A percentile compares a stretch with the other conserved stretches of the same genome.
Evolutionary conservation across 2,888 invertebrate species (phyloP).

Genomic region (Pollenia griseotomentosa): DNA sequence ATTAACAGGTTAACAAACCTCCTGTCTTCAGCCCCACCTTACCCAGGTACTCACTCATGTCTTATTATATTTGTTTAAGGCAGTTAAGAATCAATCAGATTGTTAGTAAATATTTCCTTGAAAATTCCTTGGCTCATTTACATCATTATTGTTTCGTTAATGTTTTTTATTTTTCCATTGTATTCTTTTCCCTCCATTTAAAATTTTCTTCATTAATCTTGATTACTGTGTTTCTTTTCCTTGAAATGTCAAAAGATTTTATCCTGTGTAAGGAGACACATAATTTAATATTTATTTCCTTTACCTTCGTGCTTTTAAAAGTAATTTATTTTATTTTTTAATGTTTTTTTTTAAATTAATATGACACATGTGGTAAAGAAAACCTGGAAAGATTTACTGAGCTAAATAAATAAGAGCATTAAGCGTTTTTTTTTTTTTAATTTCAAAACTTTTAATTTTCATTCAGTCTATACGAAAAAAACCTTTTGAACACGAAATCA

Average conservation of each 20-base stretch:
- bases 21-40: too few relatives aligned
- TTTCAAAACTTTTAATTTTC: too few relatives aligned
- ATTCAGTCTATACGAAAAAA: too few relatives aligned
- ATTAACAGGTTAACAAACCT: neutral
- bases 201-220: constrained; percentile 54
- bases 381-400: neutral
- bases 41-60: too few relatives aligned
- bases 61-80: constrained; percentile 1
- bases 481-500: too few relatives aligned
- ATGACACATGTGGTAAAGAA: too few relatives aligned
- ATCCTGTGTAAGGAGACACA: constrained; percentile 26
- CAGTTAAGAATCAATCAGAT: constrained; percentile 1
- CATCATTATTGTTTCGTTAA: neutral
- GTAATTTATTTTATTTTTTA: constrained; percentile 3
- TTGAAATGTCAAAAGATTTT: constrained; percentile 50
- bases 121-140: constrained; percentile 30
- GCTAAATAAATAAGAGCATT: too few relatives aligned
- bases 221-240: constrained; percentile 46
- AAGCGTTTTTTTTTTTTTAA: too few relatives aligned
- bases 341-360: too few relatives aligned
- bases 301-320: neutral
- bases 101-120: neutral
- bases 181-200: constrained; percentile 25
- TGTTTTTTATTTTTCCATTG: neutral
- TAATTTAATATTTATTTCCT: constrained; percentile 37